Base-by-base conservation (phyloP, 2,888 invertebrate genomes). In the Xestia ashworthii region DNA sequence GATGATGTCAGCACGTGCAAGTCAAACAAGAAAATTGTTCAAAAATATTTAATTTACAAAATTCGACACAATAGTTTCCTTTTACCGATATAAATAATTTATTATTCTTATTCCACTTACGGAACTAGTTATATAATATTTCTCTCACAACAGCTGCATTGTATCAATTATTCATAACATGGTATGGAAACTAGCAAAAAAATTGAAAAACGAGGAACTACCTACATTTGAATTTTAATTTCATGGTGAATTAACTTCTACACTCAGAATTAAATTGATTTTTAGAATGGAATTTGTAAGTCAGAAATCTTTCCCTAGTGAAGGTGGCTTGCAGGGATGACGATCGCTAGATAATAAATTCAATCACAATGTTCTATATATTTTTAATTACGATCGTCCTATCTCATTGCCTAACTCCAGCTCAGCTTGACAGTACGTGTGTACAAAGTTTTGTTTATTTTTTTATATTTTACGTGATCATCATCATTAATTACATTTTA, bases 161-260 rank as follows among this genome's bases (percentile, higher is more conserved):
- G 84, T 82, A 84, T 55, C 82, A 86, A 88, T 88, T 83, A 89
- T 69, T 68, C 25, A 46, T 71, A 81, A 88, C 89, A 89, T 72
- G 12, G 46, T 69, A 67, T 50, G 55, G 6, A 70, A 80, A 81
- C 76, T 70, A 80, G 74, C 65, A 55, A 69, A 78, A 70, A 46
- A 82, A 80, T 81, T 69, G 55, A 55, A 71, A 80, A 81, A 64
- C 71, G 25, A 74, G 72, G n/a, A n/a, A n/a, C n/a, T n/a, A n/a
- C n/a, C n/a, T 41, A 64, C n/a, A 76, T 50, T 80, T 78, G 83
- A 90, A 89, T 90, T 89, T 80, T 81, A 94, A 95, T 95, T 95
- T 95, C 94, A 95, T 89, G 94, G 86, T 76, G 71, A 87, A 92
- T 94, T 93, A 91, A 90, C 69, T 81, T 69, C 38, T 50, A 68